Base-by-base conservation (phyloP, 2,888 invertebrate species). In the Furcula furcula region DNA sequence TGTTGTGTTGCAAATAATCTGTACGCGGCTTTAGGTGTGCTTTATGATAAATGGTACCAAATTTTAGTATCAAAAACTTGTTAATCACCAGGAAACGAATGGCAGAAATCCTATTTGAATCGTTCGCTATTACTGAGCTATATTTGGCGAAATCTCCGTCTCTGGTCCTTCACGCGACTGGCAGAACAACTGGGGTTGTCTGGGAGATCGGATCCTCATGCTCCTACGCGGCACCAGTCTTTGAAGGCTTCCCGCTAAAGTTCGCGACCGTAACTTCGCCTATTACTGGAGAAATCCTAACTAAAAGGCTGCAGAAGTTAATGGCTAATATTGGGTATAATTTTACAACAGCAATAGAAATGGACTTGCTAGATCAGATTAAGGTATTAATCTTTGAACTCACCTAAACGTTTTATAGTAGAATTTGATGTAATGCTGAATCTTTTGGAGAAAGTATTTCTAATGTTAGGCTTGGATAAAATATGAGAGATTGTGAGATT, bases 351-450 rank as follows among this genome's bases (percentile, higher is more conserved):
- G 94, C 94, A 27, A 93, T 93, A 69, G 97, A 97, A 80, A 91
- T 93, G 64, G 97, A 97, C 91, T 93, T 97, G 64, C 93, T 97
- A 39, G 93, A 97, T 66, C 94, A 95, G 79, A 97, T 98, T 76
- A 97, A 97, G 91, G 97, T 97, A 13, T 26, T 7, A 12, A 29
- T 0, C 7, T 6, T 2, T 19, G 6, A n/a, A n/a, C n/a, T n/a
- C n/a, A n/a, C n/a, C n/a, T n/a, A n/a, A n/a, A n/a, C n/a, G n/a
- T n/a, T n/a, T n/a, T n/a, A n/a, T n/a, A n/a, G n/a, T n/a, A n/a
- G n/a, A n/a, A n/a, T n/a, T n/a, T n/a, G n/a, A n/a, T n/a, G n/a
- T n/a, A n/a, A n/a, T n/a, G n/a, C n/a, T n/a, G n/a, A n/a, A n/a
- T n/a, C n/a, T n/a, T n/a, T n/a, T n/a, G n/a, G n/a, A n/a, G n/a